These are phyloP conservation scores for Diadema setosum DNA, from an alignment of 35 echinoderm and acorn worm species.

Conservation along the genomic window DNA sequence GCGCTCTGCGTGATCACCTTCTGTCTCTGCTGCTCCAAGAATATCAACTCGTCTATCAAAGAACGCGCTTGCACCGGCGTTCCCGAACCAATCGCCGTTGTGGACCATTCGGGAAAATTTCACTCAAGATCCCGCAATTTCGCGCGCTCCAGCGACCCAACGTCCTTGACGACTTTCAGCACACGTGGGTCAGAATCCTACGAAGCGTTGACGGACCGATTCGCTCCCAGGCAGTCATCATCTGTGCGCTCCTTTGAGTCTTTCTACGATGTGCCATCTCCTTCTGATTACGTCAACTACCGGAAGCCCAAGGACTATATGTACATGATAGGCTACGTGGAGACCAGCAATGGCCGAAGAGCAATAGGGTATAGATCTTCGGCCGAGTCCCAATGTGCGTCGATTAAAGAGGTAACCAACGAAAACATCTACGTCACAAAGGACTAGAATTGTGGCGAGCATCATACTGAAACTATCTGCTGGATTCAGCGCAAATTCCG, in stretches of 20 bases:
- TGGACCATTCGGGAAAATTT: not conserved
- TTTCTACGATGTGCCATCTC: not conserved
- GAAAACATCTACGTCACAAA: slow-evolving; percentile 12
- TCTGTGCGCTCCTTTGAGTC: not conserved
- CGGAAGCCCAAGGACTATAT: not conserved
- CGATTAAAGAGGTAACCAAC: not conserved
- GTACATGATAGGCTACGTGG: slow-evolving; percentile 8
- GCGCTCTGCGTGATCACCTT: slow-evolving; percentile 47
- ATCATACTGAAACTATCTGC: too few relatives aligned
- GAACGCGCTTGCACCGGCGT: not conserved
- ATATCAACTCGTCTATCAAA: not conserved
- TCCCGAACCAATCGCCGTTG: slow-evolving; percentile 1
- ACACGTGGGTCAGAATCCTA: not conserved
- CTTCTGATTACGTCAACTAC: not conserved
- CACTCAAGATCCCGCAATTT: not conserved
- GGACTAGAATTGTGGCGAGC: too few relatives aligned
- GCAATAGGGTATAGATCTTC: not conserved
- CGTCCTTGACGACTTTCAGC: not conserved
- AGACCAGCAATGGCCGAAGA: not conserved
- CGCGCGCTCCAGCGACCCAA: not conserved
- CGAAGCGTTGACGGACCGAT: not conserved
- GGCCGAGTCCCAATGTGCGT: not conserved
- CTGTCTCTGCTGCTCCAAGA: slow-evolving; percentile 28
- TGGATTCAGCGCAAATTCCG: too few relatives aligned
- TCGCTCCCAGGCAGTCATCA: not conserved